Conservation (phyloP, 2,888 invertebrate species). For the Torymus aiolomorphi region DNA sequence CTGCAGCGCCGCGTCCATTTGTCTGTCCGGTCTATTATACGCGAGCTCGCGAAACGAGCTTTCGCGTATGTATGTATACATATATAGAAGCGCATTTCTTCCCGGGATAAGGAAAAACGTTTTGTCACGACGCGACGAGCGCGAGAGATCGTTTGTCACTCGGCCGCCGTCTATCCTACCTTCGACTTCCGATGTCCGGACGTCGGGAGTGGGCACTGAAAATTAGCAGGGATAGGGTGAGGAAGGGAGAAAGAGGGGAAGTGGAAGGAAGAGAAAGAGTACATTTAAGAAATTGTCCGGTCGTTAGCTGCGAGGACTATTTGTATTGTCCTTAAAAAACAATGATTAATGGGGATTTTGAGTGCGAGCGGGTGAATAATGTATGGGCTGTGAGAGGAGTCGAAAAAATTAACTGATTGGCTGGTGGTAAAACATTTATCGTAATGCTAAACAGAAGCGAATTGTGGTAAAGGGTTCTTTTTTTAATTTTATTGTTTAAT, state of each 20-base stretch:
- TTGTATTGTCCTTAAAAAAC: too few relatives aligned
- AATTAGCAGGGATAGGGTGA: conserved; percentile 10
- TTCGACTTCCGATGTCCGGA: conserved; percentile 18
- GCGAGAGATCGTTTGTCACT: conserved; percentile 41
- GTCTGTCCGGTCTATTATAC: conserved; percentile 35
- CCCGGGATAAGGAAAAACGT: conserved; percentile 41
- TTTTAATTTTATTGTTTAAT: too few relatives aligned
- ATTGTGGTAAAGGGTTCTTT: too few relatives aligned
- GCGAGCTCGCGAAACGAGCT: background rate
- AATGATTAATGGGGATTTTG: too few relatives aligned
- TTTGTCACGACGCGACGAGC: conserved; percentile 46
- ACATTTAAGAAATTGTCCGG: conserved; percentile 22
- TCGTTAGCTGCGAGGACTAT: background rate
- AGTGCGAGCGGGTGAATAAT: too few relatives aligned
- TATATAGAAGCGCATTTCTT: conserved; percentile 5
- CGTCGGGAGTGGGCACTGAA: background rate
- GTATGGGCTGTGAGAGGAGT: too few relatives aligned
- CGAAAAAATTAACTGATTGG: too few relatives aligned
- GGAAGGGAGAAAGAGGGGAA: background rate
- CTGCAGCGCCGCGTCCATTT: conserved; percentile 10
- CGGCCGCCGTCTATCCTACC: background rate
- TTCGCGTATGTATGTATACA: too few relatives aligned
- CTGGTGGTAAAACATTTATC: too few relatives aligned
- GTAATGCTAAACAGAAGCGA: too few relatives aligned
- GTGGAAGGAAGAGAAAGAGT: background rate